Percentiles rank a stretch among this genome's conserved stretches.
These are phyloP conservation scores for Pteronotus mesoamericanus DNA, from an alignment of 2,797 vertebrate species.

Conservation along the genomic window DNA sequence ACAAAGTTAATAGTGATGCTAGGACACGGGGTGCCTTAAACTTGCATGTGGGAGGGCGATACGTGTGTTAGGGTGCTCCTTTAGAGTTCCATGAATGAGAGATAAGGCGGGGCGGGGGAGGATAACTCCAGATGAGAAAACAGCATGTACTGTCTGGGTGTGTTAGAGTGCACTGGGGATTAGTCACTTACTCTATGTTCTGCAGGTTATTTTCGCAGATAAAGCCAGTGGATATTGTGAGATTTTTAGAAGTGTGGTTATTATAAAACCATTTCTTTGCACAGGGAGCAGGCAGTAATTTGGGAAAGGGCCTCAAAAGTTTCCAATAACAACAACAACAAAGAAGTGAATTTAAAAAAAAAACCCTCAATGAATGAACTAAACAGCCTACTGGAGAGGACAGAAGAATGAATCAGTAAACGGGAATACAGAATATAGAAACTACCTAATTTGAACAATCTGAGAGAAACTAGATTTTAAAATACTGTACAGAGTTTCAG, in stretches of 20 bases:
- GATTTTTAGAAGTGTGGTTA: slow-evolving; percentile 20
- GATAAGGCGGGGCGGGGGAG: not conserved
- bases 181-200: not conserved
- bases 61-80: not conserved
- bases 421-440: not conserved
- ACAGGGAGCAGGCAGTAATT: not conserved
- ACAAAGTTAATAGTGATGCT: not conserved
- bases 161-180: not conserved
- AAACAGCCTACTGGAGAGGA: not conserved
- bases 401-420: not conserved
- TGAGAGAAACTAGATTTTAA: not conserved
- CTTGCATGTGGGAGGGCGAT: not conserved
- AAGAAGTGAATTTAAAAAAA: not conserved
- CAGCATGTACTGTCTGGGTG: not conserved
- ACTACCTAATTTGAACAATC: not conserved
- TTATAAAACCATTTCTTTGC: slow-evolving; percentile 10
- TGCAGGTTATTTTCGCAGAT: not conserved
- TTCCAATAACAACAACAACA: not conserved
- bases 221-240: not conserved
- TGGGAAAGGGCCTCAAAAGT: slow-evolving; percentile 23
- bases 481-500: not conserved
- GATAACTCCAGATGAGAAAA: slow-evolving; percentile 3
- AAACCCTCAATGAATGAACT: not conserved
- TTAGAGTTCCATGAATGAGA: not conserved
- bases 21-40: not conserved